Percentiles rank a stretch among this genome's conserved stretches.
Conservation (phyloP, 2,888 invertebrate genomes). For the Lamellibrachia satsuma region DNA sequence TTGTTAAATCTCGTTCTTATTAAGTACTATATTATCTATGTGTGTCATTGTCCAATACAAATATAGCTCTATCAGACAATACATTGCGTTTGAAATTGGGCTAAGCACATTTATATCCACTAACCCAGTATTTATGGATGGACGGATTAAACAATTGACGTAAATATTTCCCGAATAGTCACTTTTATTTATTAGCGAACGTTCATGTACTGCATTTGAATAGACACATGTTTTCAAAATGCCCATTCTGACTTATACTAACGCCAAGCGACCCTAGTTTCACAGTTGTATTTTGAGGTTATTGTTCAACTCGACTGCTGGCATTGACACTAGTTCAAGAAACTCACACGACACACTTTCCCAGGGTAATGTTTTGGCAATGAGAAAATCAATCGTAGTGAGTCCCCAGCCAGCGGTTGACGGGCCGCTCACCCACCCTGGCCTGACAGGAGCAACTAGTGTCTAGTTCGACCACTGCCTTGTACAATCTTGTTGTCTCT, state of each 20-base stretch:
- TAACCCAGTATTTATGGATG: too few relatives aligned
- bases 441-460: not conserved
- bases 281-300: not conserved
- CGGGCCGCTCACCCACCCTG: not conserved
- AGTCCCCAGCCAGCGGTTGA: not conserved
- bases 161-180: too few relatives aligned
- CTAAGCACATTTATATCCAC: too few relatives aligned
- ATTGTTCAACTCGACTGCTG: too few relatives aligned
- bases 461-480: not conserved
- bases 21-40: too few relatives aligned
- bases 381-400: not conserved
- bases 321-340: not conserved
- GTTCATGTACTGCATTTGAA: not conserved
- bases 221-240: not conserved
- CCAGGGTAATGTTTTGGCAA: not conserved
- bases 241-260: not conserved
- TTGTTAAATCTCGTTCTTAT: too few relatives aligned
- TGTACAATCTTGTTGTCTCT: too few relatives aligned
- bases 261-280: not conserved
- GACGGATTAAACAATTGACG: too few relatives aligned
- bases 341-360: not conserved
- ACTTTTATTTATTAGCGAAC: too few relatives aligned
- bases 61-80: too few relatives aligned
- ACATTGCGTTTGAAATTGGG: too few relatives aligned
- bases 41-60: too few relatives aligned